Evolutionary conservation across 2,888 invertebrate genomes (phyloP), one percentile per base, ranked within the genome.

Genomic region (Xestia ashworthii): DNA sequence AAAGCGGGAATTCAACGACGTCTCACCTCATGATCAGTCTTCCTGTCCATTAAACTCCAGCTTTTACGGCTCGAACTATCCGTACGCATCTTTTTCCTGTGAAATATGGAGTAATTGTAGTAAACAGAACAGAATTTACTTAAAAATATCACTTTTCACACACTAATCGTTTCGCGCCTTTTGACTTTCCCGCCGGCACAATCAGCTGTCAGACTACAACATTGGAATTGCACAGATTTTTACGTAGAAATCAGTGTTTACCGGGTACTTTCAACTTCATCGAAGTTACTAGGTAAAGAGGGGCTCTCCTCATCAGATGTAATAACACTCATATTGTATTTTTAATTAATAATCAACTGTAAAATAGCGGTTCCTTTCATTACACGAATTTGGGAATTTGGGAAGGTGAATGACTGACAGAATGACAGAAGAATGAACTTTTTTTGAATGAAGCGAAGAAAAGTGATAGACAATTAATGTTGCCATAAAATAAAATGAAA

Each of bases 41-140:
- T 95, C 67, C 94, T 91, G 83, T 96, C 96, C 91, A 96, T 95
- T 74, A 97, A 89, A 91, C 96, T 96, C 97, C 97, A 97, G 79
- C 96, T 93, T 90, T 95, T 96, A 9, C 95, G 93, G 4, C 91
- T 84, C 1, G 93, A 88, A 83, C 89, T 93, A 60, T 95, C 95
- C 75, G 92, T 80, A 71, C 93, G 93, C 90, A 93, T 89, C 67
- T 92, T 92, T 91, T 96, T 96, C 92, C 96, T 97, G 92, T 72
- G 85, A 90, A 91, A 90, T 89, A 84, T 90, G 87, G 68, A 82
- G 78, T 76, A 69, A 76, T 78, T 85, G 64, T 71, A 79, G 55
- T 48, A 84, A 60, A 77, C 53, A 66, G 9, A 50, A 68, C 25
- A 25, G 22, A 64, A 78, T 69, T 64, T n/a, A 44, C 32, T 1